Base-by-base conservation (phyloP, 1,140 invertebrate species). In the Eulimnadia texana region DNA sequence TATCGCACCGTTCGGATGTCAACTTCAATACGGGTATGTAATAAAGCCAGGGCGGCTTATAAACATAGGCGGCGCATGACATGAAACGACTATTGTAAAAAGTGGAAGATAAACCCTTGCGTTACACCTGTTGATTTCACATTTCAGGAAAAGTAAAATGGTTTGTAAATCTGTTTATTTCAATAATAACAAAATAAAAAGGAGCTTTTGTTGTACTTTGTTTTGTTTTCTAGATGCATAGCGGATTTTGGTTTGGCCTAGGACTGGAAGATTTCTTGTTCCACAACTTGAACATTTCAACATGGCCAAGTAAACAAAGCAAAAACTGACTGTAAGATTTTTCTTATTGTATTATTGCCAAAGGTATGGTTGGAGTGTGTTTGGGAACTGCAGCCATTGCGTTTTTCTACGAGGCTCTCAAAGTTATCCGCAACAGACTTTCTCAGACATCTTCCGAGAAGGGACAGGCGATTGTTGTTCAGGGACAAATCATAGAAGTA, bases 391-490 rank as follows among this genome's bases (percentile, higher is more conserved):
- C 55, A 0, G 28, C 29, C 9, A 2, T 58, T 2, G 55, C 55
- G 28, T 58, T 58, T 19, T 20, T 58, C 11, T 58, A 58, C 27
- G 55, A 58, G 25, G 55, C 55, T 3, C 9, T 58, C 23, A 58
- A 42, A 25, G 55, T 27, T n/a, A 13, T 58, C 42, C 55, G 55
- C 6, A 27, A 28, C 10, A 19, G 16, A 42, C 33, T 42, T 42
- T 42, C 33, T 9, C 6, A 42, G 16, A 16, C 6, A 16, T 9
- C 33, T 42, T 42, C 6, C 33, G 33, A 42, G 16, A 42, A 57
- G 33, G 55, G 24, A 6, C 55, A 33, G 29, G 28, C 55, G 6
- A 22, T 57, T 57, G 55, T 57, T 16, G 25, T 23, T 27, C 23
- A 57, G 10, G 10, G 3, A 16, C 55, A 57, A 33, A 33, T 57